A percentile compares a stretch with the other conserved stretches of the same genome.
Conservation (phyloP, 2,113 vertebrate genomes). For the Andinoacara biseriatus region DNA sequence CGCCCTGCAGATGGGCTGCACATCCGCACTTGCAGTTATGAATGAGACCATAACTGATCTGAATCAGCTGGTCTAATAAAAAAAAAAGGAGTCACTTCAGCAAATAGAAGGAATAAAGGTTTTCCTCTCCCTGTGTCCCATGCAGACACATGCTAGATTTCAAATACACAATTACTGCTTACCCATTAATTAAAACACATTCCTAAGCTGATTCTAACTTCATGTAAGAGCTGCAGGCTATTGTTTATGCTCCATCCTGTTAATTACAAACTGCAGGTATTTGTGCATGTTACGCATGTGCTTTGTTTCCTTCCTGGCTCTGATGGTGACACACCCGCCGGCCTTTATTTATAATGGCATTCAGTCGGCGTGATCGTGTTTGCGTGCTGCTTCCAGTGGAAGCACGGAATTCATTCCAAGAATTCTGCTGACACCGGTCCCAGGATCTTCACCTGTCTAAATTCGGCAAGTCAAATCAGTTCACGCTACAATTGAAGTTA, state of each 20-base stretch:
- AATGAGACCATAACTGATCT: background rate
- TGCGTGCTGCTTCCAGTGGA: background rate
- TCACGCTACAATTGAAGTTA: background rate
- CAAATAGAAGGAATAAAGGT: background rate
- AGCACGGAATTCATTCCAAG: background rate
- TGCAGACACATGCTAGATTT: background rate
- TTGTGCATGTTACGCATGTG: background rate
- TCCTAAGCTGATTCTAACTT: background rate
- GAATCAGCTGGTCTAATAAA: background rate
- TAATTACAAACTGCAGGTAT: background rate
- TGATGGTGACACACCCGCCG: too few species aligned
- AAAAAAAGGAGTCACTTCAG: background rate
- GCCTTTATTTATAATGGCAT: background rate
- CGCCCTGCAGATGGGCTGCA: conserved; percentile 23
- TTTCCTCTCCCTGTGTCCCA: background rate
- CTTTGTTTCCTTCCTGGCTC: too few species aligned
- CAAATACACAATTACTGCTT: background rate
- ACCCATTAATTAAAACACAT: background rate
- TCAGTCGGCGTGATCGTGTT: background rate
- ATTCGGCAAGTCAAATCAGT: background rate
- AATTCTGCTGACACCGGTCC: background rate
- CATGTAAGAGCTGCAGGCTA: background rate
- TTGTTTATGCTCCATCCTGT: background rate
- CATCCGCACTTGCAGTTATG: background rate
- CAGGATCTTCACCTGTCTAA: background rate